A percentile compares a stretch with the other conserved stretches of the same genome.
Evolutionary conservation across 1,140 invertebrate genomes (phyloP).

Genomic region (Laupala kohalensis): DNA sequence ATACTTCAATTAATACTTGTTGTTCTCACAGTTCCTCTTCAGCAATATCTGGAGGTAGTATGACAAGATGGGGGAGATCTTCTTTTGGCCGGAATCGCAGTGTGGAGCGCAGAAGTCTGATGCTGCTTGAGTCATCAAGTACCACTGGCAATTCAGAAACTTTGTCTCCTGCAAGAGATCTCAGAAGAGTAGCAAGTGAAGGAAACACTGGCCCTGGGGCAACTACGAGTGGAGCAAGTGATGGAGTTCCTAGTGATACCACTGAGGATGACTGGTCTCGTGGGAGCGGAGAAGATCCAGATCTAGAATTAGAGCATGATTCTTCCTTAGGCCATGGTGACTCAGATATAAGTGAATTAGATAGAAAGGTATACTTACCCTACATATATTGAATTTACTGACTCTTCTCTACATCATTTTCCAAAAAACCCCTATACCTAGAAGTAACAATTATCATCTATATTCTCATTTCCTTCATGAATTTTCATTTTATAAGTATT

Average conservation of each 20-base stretch:
- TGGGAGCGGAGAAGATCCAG: conserved; percentile 44
- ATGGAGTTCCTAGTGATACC: conserved; percentile 47
- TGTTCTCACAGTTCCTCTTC: conserved; percentile 11
- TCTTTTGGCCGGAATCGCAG: conserved; percentile 9
- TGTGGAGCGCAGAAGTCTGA: conserved; percentile 11
- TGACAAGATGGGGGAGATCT: conserved; percentile 2
- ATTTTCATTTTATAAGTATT: too few relatives aligned
- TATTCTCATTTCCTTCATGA: too few relatives aligned
- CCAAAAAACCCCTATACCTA: too few relatives aligned
- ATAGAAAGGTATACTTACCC: conserved; percentile 48
- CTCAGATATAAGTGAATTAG: conserved; percentile 39
- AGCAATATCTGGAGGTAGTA: conserved; percentile 12
- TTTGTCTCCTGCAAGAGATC: conserved; percentile 18
- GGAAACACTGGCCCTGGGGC: conserved; percentile 6
- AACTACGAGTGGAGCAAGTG: conserved; percentile 36
- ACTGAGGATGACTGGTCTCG: conserved; percentile 55
- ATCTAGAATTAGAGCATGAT: conserved; percentile 25
- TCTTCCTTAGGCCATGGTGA: conserved; percentile 7
- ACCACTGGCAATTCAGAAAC: not conserved
- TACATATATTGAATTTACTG: too few relatives aligned
- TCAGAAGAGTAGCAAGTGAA: conserved; percentile 33
- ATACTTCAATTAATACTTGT: not conserved
- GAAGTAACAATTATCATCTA: too few relatives aligned
- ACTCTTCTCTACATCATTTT: too few relatives aligned
- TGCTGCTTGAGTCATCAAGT: not conserved